phyloP scores from a whole-genome alignment of 2,113 vertebrate species.

The Alouatta palliata region DNA sequence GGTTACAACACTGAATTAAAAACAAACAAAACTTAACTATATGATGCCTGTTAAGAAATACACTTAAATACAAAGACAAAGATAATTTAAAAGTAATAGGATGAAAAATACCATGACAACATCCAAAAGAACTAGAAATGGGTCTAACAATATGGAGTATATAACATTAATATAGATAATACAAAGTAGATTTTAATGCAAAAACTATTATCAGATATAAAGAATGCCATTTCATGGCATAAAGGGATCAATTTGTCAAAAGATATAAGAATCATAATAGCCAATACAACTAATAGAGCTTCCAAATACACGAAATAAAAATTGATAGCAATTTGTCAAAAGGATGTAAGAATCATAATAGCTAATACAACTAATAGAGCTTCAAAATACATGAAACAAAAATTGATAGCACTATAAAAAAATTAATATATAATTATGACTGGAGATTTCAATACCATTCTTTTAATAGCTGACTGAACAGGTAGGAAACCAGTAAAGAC shows the following conservation, averaged over 20 bases:
- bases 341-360: not conserved
- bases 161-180: not conserved
- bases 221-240: not conserved
- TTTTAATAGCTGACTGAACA: not conserved
- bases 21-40: not conserved
- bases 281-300: not conserved
- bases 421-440: not conserved
- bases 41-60: not conserved
- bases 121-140: not conserved
- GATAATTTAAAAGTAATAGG: not conserved
- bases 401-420: not conserved
- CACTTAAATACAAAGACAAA: not conserved
- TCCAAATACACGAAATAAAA: not conserved
- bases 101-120: not conserved
- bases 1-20: not conserved
- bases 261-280: not conserved
- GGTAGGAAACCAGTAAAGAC: not conserved
- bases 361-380: not conserved
- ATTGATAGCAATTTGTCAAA: not conserved
- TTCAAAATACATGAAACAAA: not conserved
- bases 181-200: not conserved
- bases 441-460: not conserved
- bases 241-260: not conserved
- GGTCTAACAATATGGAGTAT: not conserved
- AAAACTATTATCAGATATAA: not conserved